Evolutionary conservation across 2,797 vertebrate species (phyloP).

Genomic region (Aphelocoma californica): DNA sequence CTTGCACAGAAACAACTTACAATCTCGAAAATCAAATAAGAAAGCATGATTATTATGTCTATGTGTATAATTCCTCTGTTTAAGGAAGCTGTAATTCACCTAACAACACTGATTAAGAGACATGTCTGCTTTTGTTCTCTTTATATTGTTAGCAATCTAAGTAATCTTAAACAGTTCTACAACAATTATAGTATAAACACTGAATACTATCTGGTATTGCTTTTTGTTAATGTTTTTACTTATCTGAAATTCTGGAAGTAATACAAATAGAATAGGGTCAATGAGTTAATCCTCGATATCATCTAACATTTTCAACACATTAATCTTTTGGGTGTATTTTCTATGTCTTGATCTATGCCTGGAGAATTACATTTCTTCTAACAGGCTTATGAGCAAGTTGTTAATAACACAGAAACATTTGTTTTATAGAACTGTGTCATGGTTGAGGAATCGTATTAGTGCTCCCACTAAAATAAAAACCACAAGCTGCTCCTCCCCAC

Average conservation of each 20-base stretch:
- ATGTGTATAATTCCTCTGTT: background rate
- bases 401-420: background rate
- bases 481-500: background rate
- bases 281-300: constrained; percentile 1
- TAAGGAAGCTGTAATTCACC: background rate
- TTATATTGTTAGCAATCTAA: background rate
- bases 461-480: background rate
- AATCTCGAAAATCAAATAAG: background rate
- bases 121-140: background rate
- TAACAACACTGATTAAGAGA: background rate
- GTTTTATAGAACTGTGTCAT: background rate
- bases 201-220: background rate
- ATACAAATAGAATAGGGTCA: background rate
- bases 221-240: constrained; percentile 2
- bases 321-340: background rate
- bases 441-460: background rate
- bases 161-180: background rate
- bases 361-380: background rate
- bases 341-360: background rate
- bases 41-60: background rate
- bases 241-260: constrained; percentile 16
- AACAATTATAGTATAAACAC: background rate
- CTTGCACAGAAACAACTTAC: background rate
- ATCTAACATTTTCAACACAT: background rate
- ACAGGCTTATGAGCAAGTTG: background rate